A percentile compares a stretch with the other conserved stretches of the same genome.
phyloP scores from a whole-genome alignment of 2,888 invertebrate species.

The Conomelus anceps region DNA sequence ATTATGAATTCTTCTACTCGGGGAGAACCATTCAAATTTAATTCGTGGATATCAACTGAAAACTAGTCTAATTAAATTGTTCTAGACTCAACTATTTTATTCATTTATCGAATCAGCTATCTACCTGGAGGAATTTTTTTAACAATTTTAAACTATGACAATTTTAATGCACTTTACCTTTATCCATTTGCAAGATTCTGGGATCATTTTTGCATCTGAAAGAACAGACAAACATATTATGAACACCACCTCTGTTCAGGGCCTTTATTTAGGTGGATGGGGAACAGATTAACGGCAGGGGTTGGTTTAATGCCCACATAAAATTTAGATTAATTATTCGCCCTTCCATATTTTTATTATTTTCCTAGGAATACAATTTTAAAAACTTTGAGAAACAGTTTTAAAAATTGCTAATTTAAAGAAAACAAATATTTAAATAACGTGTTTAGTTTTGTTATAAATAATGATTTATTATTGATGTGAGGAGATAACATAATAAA shows the following conservation, averaged over 20 bases:
- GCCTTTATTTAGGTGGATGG: neutral
- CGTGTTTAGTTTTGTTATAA: too few species aligned
- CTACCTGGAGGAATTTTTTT: neutral
- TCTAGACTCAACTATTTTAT: neutral
- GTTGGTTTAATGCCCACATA: neutral
- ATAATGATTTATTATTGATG: too few species aligned
- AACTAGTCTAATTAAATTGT: neutral
- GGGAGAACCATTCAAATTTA: too few species aligned
- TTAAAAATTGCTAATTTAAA: too few species aligned
- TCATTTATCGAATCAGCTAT: neutral
- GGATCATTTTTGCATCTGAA: conserved; percentile 11
- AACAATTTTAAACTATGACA: neutral
- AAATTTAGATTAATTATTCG: too few species aligned
- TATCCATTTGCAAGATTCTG: conserved; percentile 13
- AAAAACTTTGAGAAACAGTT: too few species aligned
- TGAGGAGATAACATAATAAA: too few species aligned
- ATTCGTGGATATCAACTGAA: neutral
- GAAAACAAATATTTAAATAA: too few species aligned
- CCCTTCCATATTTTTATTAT: too few species aligned
- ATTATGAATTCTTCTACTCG: neutral
- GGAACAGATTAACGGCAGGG: neutral
- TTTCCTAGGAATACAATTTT: too few species aligned
- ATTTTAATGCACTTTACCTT: conserved; percentile 9
- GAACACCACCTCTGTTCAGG: neutral
- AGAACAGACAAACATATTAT: conserved; percentile 4